Evolutionary conservation across 2,797 vertebrate genomes (phyloP).

Genomic region (Caiman crocodilus): DNA sequence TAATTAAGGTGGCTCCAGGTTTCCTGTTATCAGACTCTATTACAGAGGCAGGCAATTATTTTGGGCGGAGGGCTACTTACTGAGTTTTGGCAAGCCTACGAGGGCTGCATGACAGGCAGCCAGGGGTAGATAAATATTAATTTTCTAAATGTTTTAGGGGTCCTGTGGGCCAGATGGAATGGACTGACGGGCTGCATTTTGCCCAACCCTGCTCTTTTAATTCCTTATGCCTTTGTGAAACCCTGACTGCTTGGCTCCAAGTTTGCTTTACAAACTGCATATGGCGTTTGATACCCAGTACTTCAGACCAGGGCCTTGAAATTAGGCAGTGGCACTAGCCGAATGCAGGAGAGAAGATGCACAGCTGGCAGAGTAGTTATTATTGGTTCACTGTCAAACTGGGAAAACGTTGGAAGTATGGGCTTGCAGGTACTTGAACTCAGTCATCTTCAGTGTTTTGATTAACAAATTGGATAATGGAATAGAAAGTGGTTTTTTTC

Average conservation of each 20-base stretch:
- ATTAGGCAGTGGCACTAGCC: neutral
- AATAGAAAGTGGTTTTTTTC: neutral
- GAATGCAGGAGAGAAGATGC: too few species aligned
- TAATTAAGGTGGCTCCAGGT: neutral
- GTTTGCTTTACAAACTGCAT: neutral
- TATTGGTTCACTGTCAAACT: too few species aligned
- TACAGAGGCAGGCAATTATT: neutral
- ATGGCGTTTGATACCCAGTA: neutral
- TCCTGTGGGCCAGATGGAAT: too few species aligned
- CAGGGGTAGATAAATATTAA: too few species aligned
- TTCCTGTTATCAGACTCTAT: neutral
- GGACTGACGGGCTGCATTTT: too few species aligned
- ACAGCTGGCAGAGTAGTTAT: too few species aligned
- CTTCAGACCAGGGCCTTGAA: neutral
- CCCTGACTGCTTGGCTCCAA: neutral
- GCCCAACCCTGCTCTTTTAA: neutral
- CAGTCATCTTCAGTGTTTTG: neutral
- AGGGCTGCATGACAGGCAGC: too few species aligned
- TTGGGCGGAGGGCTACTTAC: too few species aligned
- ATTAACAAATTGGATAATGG: slow-evolving; percentile 1
- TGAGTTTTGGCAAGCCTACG: too few species aligned
- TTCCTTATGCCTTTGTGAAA: neutral
- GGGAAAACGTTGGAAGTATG: too few species aligned
- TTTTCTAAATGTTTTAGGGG: too few species aligned
- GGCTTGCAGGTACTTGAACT: too few species aligned